Evolutionary conservation across 2,113 vertebrate genomes (phyloP).

Genomic region (Camelus dromedarius): DNA sequence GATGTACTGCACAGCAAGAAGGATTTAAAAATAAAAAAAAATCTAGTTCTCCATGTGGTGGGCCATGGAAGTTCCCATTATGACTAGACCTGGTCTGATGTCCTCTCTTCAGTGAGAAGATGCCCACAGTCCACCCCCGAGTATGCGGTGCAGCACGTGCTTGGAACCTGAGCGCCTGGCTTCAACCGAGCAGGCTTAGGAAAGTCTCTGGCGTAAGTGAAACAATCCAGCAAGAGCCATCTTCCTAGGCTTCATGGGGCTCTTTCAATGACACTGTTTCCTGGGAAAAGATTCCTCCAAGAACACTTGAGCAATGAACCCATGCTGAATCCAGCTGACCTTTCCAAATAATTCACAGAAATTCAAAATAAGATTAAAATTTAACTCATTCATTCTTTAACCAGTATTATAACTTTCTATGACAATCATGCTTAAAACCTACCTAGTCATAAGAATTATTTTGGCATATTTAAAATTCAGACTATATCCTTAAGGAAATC

Average conservation of each 20-base stretch:
- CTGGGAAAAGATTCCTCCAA: not conserved
- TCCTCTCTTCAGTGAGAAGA: rapidly evolving
- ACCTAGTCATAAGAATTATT: not conserved
- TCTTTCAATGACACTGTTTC: not conserved
- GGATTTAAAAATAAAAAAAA: not conserved
- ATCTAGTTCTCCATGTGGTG: not conserved
- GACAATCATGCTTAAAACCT: not conserved
- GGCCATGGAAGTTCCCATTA: not conserved
- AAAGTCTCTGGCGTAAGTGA: not conserved
- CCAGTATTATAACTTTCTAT: not conserved
- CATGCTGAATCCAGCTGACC: not conserved
- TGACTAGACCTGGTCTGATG: not conserved
- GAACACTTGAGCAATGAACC: not conserved
- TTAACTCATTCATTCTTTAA: not conserved
- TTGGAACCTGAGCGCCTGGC: not conserved
- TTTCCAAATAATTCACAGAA: not conserved
- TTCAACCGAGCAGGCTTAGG: not conserved
- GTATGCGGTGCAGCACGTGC: not conserved
- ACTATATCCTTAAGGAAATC: not conserved
- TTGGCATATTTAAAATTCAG: conserved; percentile 12
- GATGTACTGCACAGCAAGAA: not conserved
- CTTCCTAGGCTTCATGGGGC: not conserved
- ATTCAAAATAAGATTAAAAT: not conserved
- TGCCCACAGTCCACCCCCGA: too few relatives aligned
- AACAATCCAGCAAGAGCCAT: rapidly evolving